Percentiles rank a stretch among this genome's conserved stretches.
phyloP scores from a whole-genome alignment of 2,797 vertebrate genomes.

The Sebastes diploproa region DNA sequence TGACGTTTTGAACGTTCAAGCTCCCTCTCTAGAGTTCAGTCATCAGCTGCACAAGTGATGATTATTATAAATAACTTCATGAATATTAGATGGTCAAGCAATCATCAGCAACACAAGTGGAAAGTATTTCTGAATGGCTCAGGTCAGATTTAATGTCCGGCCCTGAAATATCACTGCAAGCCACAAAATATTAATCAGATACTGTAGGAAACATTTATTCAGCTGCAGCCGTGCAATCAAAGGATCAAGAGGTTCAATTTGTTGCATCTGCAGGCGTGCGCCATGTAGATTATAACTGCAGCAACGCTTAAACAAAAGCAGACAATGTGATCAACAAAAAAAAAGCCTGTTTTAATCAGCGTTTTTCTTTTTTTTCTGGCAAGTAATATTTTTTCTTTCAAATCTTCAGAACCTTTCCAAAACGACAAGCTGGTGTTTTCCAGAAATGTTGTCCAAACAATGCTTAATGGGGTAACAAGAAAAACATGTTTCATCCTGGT shows the following conservation, averaged over 20 bases:
- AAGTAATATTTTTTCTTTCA: not conserved
- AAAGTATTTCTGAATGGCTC: conserved; percentile 13
- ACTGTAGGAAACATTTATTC: not conserved
- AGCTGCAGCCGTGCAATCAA: not conserved
- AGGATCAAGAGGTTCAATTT: not conserved
- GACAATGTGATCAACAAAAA: not conserved
- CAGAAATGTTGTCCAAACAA: not conserved
- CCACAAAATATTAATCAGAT: conserved; percentile 12
- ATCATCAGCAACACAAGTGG: not conserved
- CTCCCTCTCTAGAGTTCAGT: not conserved
- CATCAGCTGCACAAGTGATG: not conserved
- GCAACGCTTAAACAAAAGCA: not conserved
- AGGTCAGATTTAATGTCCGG: not conserved
- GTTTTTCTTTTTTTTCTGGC: conserved; percentile 6
- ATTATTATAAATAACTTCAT: not conserved
- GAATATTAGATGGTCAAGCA: conserved; percentile 9
- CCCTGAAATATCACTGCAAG: not conserved
- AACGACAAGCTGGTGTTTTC: not conserved
- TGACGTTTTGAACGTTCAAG: not conserved
- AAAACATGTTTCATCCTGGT: conserved; percentile 11
- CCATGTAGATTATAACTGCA: not conserved
- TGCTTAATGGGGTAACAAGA: conserved; percentile 11
- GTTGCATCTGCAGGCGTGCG: not conserved
- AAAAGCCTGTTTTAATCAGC: not conserved
- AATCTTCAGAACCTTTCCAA: not conserved